These are phyloP conservation scores for Epirrita christyi DNA, from an alignment of 2,888 invertebrate genomes.

Conservation along the genomic window DNA sequence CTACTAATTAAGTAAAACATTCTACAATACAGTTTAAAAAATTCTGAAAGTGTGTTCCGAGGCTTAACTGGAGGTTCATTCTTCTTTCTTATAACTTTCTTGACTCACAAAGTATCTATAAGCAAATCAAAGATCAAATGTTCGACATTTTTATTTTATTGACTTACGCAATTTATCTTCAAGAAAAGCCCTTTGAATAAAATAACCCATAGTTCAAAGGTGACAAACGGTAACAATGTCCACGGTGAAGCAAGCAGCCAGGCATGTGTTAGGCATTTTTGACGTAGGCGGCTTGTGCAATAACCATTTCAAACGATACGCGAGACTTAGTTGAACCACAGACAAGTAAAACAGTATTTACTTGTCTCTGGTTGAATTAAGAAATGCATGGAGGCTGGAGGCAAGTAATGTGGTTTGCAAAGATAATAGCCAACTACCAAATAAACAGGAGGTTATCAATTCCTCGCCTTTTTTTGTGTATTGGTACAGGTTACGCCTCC, in stretches of 20 bases:
- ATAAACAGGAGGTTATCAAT: too few species aligned
- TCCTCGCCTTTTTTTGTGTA: too few species aligned
- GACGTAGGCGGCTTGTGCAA: slow-evolving; percentile 61
- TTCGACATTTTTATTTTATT: background rate
- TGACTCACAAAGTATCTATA: too few species aligned
- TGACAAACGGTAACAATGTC: slow-evolving; percentile 53
- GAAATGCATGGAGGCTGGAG: slow-evolving; percentile 47
- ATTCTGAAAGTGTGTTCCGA: too few species aligned
- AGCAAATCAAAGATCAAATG: background rate
- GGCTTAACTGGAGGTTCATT: too few species aligned
- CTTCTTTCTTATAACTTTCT: too few species aligned
- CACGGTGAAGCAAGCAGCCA: slow-evolving; percentile 50
- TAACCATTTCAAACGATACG: slow-evolving; percentile 61
- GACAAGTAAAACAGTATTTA: too few species aligned
- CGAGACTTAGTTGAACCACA: slow-evolving; percentile 38
- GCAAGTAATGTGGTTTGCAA: slow-evolving; percentile 40
- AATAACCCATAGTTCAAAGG: slow-evolving; percentile 50
- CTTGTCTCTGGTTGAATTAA: too few species aligned
- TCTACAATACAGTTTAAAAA: too few species aligned
- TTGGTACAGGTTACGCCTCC: too few species aligned
- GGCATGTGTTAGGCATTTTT: slow-evolving; percentile 58
- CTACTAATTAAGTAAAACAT: too few species aligned
- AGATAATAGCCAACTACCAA: too few species aligned
- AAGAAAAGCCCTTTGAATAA: slow-evolving; percentile 13
- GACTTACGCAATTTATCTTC: background rate